Evolutionary conservation across 2,113 vertebrate species (phyloP), one percentile per base, ranked within the genome.

Genomic region (Sinocyclocheilus anophthalmus): DNA sequence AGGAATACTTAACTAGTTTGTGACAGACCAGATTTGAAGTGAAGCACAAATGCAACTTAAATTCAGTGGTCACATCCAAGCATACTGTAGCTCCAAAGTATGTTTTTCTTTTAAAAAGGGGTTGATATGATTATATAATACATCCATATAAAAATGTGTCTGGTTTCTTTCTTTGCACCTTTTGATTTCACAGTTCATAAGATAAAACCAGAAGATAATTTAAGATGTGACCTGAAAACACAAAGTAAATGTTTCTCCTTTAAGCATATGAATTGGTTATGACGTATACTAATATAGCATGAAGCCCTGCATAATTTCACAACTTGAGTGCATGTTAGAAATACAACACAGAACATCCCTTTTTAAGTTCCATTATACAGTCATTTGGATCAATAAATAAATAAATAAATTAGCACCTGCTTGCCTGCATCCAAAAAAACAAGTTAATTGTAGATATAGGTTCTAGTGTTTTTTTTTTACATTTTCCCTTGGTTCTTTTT

Each of bases 391-490:
- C 7, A 4, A 30, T 0, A 26, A 9, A 95, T 94, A 94, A 95
- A 94, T 33, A 33, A 33, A 33, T 33, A 55, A 55, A 55, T n/a
- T 39, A 57, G 53, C 1, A 65, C 81, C 81, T 24, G 48, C 81
- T 83, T 83, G 81, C 81, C 67, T 83, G 50, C 65, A 83, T 57
- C 81, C 65, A 45, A 22, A 67, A 69, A 69, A 33, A 45, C 18
- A 3, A 16, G 63, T 93, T 92, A 94, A 94, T 95, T 95, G 10
- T 70, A 70, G 33, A 20, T 89, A 72, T 88, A 73, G 45, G 18
- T 77, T 87, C 87, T 90, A 88, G 30, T 33, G 30, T 33, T 33
- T 75, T 88, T 88, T 69, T 10, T 45, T 45, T 61, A 76, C 90
- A 87, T 89, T 84, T 84, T 89, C 90, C 89, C 88, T 85, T 87